Conservation (phyloP, 2,113 vertebrate species). For the Colius striatus region DNA sequence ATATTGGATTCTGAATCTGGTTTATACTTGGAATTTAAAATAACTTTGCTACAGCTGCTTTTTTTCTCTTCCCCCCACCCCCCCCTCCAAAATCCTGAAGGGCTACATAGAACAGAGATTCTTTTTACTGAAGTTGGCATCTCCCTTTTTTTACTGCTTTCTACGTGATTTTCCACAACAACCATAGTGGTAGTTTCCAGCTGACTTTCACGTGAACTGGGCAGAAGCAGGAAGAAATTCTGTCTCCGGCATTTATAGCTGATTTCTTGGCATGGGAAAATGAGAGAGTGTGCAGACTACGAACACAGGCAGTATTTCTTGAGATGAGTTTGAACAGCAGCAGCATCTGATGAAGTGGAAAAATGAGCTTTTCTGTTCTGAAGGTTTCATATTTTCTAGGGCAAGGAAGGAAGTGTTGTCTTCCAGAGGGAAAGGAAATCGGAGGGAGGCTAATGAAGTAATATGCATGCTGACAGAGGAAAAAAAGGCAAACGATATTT, state of each 20-base stretch:
- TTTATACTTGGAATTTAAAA: constrained; percentile 35
- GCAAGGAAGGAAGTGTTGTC: constrained; percentile 42
- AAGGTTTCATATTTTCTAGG: constrained; percentile 58
- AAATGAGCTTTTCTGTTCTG: constrained; percentile 64
- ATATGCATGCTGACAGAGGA: neutral
- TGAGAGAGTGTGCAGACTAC: neutral
- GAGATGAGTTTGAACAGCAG: constrained; percentile 45
- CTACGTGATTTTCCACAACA: constrained; percentile 57
- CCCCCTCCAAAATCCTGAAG: neutral
- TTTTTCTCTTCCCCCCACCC: neutral
- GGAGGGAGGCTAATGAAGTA: neutral
- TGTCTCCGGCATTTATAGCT: constrained; percentile 30
- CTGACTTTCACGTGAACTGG: constrained; percentile 65
- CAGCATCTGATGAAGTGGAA: constrained; percentile 53
- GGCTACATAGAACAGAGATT: constrained; percentile 36
- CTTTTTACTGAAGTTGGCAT: constrained; percentile 54
- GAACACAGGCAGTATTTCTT: constrained; percentile 62
- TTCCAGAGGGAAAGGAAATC: constrained; percentile 1
- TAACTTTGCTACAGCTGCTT: constrained; percentile 11
- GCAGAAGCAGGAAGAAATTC: constrained; percentile 59
- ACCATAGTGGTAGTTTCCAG: constrained; percentile 26
- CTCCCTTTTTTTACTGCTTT: neutral
- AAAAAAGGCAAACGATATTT: neutral
- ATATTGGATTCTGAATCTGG: neutral
- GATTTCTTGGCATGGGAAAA: constrained; percentile 63